Conservation (phyloP, 2,113 vertebrate species). For the Phrynocephalus versicolor region DNA sequence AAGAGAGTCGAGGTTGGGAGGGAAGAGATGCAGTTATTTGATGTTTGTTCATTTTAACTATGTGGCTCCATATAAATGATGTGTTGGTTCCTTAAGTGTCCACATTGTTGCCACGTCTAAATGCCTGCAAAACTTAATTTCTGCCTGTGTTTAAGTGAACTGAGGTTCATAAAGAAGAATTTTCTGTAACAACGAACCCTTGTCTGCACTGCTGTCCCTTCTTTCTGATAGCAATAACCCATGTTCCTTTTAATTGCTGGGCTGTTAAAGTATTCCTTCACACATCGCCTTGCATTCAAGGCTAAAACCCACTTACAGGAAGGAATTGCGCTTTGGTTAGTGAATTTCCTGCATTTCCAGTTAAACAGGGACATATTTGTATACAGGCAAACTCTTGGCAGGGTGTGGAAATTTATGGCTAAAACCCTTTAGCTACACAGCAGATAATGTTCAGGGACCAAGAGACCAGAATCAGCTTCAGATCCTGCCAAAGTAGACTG, state of each 20-base stretch:
- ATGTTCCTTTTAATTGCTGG: background rate
- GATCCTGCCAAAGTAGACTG: too few relatives aligned
- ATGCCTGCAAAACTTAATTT: background rate
- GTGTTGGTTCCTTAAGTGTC: background rate
- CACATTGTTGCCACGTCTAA: background rate
- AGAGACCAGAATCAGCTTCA: too few relatives aligned
- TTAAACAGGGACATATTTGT: background rate
- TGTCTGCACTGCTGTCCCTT: background rate
- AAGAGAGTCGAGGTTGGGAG: background rate
- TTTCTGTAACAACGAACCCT: background rate
- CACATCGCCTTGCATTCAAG: background rate
- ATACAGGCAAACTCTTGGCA: background rate
- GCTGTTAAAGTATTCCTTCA: background rate
- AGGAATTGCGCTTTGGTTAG: background rate
- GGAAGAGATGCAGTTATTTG: background rate
- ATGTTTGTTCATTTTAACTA: background rate
- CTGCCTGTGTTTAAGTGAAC: background rate
- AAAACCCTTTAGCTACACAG: too few relatives aligned
- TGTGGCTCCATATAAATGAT: background rate
- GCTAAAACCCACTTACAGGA: background rate
- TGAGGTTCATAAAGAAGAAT: background rate
- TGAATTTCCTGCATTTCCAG: background rate
- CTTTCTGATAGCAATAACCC: background rate
- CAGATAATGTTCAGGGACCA: too few relatives aligned
- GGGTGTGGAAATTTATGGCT: too few relatives aligned